Base-by-base conservation (phyloP, 2,113 vertebrate species). In the Pygoscelis adeliae region DNA sequence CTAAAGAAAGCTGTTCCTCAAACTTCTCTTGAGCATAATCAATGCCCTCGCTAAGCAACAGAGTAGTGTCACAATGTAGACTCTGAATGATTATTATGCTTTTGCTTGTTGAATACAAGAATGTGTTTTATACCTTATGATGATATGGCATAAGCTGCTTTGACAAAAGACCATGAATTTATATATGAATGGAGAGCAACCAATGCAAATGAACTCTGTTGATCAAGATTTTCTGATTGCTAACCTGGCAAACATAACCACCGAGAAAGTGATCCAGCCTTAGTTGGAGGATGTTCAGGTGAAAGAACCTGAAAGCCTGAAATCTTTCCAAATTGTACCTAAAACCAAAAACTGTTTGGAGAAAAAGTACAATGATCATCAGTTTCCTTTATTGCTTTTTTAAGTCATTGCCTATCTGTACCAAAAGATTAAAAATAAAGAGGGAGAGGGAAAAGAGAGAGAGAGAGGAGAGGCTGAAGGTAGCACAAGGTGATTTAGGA, bases 1-100 rank as follows among this genome's bases (percentile, higher is more conserved):
- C 98, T 98, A 98, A 98, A 98, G 98, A 98, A 98, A 98, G 98
- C 98, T 98, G 98, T 98, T 98, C 98, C 97, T 98, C 97, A 97
- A 98, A 98, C 98, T 98, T 98, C 95, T 97, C 96, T 87, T 96
- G 97, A 97, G 97, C 97, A 97, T 93, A 98, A 97, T 97, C 96
- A 98, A 86, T 97, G 97, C 93, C 98, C 98, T 98, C 34, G 58
- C 97, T 98, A 98, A 97, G 96, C 97, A 97, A 93, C 91, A 90
- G 80, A 78, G 94, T 36, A 84, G 74, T 91, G 91, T 29, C 83
- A 90, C 85, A 81, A 56, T 44, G 47, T 47, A 93, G 83, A 73
- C 63, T 96, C 71, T 56, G 92, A 93, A 63, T 52, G 5, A 91
- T 93, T 93, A 81, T 92, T 82, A 91, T 66, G 55, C 23, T 91